Percentiles rank a stretch among this genome's conserved stretches.
phyloP scores from a whole-genome alignment of 2,797 vertebrate species.

The Fringilla coelebs region DNA sequence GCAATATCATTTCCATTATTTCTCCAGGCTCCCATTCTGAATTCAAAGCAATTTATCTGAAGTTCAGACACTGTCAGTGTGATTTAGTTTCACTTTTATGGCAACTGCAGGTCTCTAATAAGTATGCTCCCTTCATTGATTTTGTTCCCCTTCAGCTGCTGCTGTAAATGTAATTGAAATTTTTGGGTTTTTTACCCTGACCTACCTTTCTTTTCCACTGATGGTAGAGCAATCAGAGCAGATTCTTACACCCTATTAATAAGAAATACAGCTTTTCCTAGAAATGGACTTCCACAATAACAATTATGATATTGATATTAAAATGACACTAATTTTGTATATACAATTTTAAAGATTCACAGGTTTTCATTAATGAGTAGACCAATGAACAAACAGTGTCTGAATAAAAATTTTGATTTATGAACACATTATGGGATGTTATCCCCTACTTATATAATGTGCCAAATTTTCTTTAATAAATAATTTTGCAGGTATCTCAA shows the following conservation, averaged over 20 bases:
- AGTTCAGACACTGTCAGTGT: constrained; percentile 79
- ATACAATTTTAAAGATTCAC: not conserved
- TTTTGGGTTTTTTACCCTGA: constrained; percentile 43
- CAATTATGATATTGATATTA: not conserved
- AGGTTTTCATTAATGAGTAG: not conserved
- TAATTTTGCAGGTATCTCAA: not conserved
- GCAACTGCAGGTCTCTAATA: constrained; percentile 80
- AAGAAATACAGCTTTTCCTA: constrained; percentile 38
- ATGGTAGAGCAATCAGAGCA: constrained; percentile 38
- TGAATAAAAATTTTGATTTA: not conserved
- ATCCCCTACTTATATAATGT: not conserved
- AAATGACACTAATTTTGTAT: not conserved
- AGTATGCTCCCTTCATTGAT: constrained; percentile 80
- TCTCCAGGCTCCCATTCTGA: constrained; percentile 73
- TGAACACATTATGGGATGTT: not conserved
- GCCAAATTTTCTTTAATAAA: not conserved
- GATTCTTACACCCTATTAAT: constrained; percentile 41
- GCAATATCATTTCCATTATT: constrained; percentile 79
- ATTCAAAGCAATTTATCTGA: constrained; percentile 83
- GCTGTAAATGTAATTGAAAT: constrained; percentile 80
- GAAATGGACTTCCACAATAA: not conserved
- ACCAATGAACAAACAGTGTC: not conserved
- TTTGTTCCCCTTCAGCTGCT: constrained; percentile 78
- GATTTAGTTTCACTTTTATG: constrained; percentile 83
- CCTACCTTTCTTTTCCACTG: constrained; percentile 59